A percentile compares a stretch with the other conserved stretches of the same genome.
Conservation (phyloP, 2,888 invertebrate species). For the Diogma glabrata region DNA sequence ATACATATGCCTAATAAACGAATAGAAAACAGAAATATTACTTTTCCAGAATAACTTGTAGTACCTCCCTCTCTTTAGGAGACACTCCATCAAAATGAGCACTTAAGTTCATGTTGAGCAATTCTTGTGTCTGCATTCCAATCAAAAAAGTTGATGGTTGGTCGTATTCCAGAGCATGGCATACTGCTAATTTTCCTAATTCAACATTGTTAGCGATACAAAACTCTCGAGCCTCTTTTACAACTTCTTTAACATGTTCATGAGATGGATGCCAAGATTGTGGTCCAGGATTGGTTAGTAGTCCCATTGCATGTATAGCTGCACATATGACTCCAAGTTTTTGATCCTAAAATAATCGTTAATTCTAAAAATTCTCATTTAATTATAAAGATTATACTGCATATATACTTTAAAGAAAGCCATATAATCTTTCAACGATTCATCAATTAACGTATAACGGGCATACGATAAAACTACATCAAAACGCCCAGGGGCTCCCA, state of each 20-base stretch:
- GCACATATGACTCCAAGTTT: slow-evolving; percentile 76
- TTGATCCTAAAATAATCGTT: slow-evolving; percentile 22
- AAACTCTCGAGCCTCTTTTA: slow-evolving; percentile 48
- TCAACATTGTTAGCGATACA: slow-evolving; percentile 55
- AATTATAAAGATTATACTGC: slow-evolving; percentile 39
- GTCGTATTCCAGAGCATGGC: slow-evolving; percentile 48
- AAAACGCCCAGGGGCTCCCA: slow-evolving; percentile 41
- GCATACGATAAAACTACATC: slow-evolving; percentile 61
- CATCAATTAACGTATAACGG: slow-evolving; percentile 69
- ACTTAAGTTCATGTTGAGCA: slow-evolving; percentile 52
- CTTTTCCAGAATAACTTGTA: too few relatives aligned
- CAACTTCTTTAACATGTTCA: slow-evolving; percentile 47
- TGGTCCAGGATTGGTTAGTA: slow-evolving; percentile 63
- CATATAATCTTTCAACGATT: slow-evolving; percentile 58
- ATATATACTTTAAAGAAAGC: slow-evolving; percentile 67
- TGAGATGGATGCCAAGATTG: slow-evolving; percentile 72
- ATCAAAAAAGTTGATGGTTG: slow-evolving; percentile 59
- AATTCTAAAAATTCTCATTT: slow-evolving; percentile 1
- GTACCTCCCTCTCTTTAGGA: slow-evolving; percentile 48
- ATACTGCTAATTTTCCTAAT: slow-evolving; percentile 58
- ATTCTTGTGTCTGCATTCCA: slow-evolving; percentile 57
- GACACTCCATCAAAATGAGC: slow-evolving; percentile 51
- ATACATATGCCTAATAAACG: too few relatives aligned
- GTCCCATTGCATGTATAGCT: slow-evolving; percentile 69
- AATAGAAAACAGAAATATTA: too few relatives aligned